A percentile compares a stretch with the other conserved stretches of the same genome.
phyloP scores from a whole-genome alignment of 2,888 invertebrate genomes.

The Pocota personata region DNA sequence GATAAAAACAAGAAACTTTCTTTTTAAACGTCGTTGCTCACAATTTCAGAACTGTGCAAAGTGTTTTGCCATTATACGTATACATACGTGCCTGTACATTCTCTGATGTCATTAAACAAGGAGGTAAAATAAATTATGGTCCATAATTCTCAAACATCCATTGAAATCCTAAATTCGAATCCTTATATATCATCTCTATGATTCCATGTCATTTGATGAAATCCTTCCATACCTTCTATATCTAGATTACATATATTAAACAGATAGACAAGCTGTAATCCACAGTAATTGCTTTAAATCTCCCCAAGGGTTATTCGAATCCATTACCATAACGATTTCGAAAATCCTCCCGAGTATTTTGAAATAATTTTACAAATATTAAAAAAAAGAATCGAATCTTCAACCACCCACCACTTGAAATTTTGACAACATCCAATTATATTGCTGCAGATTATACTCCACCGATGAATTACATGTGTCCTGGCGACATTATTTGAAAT shows the following conservation, averaged over 20 bases:
- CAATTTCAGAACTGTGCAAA: no score
- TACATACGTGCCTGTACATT: background rate
- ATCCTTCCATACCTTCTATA: background rate
- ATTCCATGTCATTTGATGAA: background rate
- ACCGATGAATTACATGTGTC: background rate
- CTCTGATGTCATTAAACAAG: background rate
- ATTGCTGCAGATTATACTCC: slow-evolving; percentile 38
- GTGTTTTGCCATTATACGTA: no score
- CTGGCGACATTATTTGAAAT: background rate
- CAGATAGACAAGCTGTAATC: background rate
- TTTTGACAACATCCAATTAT: slow-evolving; percentile 53
- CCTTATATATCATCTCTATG: background rate
- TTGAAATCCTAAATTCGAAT: background rate
- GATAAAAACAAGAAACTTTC: no score
- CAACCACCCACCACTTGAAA: slow-evolving; percentile 17
- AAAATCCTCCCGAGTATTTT: slow-evolving; percentile 5
- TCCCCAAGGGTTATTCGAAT: slow-evolving; percentile 1
- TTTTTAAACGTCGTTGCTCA: no score
- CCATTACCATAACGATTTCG: background rate
- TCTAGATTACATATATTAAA: background rate
- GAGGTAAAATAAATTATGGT: background rate
- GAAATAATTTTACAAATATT: slow-evolving; percentile 20
- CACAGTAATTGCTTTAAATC: slow-evolving; percentile 17
- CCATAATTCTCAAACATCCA: background rate
- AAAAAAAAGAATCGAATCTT: background rate